Evolutionary conservation across 2,888 invertebrate species (phyloP).

Genomic region (Hydropsyche betteni): DNA sequence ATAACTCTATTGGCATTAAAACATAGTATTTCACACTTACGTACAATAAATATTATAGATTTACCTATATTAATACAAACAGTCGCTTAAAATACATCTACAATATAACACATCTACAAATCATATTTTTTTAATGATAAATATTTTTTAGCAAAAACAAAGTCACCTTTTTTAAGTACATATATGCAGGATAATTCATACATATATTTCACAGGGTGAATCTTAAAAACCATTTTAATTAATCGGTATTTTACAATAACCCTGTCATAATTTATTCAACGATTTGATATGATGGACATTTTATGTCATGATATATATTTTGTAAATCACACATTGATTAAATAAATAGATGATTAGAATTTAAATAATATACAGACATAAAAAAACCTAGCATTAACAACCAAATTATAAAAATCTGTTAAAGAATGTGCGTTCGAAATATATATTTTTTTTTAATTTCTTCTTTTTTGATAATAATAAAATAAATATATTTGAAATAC

Average conservation of each 20-base stretch:
- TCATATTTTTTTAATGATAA: not conserved
- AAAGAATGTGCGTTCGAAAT: conserved; percentile 4
- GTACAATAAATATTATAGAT: conserved; percentile 11
- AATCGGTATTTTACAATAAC: conserved; percentile 24
- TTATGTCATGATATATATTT: conserved; percentile 19
- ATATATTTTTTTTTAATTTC: not conserved
- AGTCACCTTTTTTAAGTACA: not conserved
- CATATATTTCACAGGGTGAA: conserved; percentile 19
- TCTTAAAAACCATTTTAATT: conserved; percentile 7
- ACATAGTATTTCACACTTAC: conserved; percentile 34
- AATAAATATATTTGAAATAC: not conserved
- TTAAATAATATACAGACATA: no score
- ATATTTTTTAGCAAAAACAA: conserved; percentile 19
- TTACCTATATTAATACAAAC: conserved; percentile 33
- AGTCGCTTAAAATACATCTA: conserved; percentile 40
- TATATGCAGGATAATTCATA: conserved; percentile 17
- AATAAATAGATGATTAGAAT: no score
- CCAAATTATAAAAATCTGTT: no score
- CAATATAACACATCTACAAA: conserved; percentile 34
- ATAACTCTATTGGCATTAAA: conserved; percentile 38
- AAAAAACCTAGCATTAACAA: no score
- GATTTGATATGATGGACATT: conserved; percentile 40
- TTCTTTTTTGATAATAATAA: not conserved
- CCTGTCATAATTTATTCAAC: conserved; percentile 35
- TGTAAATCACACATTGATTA: not conserved